Evolutionary conservation across 2,797 vertebrate species (phyloP).

Genomic region (Numenius phaeopus): DNA sequence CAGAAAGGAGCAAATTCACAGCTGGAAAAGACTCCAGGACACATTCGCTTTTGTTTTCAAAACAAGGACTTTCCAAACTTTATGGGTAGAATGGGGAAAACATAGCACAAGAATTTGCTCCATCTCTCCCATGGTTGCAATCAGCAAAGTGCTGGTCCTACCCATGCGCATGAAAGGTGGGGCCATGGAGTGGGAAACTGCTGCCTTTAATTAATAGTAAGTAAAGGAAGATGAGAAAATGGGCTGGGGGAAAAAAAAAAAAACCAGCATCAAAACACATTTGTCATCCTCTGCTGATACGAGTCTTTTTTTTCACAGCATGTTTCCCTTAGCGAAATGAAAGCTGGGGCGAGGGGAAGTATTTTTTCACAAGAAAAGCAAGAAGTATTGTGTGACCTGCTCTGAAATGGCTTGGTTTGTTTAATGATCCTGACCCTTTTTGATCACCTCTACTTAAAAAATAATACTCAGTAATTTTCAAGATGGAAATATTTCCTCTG

Average conservation of each 20-base stretch:
- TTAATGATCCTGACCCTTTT: neutral
- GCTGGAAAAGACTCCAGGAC: neutral
- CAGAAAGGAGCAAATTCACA: neutral
- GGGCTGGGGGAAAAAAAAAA: neutral
- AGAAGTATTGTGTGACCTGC: neutral
- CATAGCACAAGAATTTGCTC: neutral
- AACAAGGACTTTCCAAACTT: neutral
- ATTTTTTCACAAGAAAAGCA: neutral
- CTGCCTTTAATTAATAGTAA: neutral
- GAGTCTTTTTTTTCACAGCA: neutral
- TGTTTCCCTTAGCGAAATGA: neutral
- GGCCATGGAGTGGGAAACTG: accelerated
- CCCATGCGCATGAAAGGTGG: accelerated
- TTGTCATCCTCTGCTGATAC: neutral
- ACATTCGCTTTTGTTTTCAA: neutral
- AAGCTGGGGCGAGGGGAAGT: neutral
- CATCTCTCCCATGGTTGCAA: neutral
- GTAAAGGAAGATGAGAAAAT: neutral
- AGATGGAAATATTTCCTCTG: neutral
- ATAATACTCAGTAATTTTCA: neutral
- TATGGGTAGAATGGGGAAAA: neutral
- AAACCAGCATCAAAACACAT: neutral
- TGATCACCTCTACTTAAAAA: neutral
- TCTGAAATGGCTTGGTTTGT: neutral
- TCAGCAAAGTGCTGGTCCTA: neutral